phyloP scores from a whole-genome alignment of 2,888 invertebrate genomes.

The Cistogaster globosa region DNA sequence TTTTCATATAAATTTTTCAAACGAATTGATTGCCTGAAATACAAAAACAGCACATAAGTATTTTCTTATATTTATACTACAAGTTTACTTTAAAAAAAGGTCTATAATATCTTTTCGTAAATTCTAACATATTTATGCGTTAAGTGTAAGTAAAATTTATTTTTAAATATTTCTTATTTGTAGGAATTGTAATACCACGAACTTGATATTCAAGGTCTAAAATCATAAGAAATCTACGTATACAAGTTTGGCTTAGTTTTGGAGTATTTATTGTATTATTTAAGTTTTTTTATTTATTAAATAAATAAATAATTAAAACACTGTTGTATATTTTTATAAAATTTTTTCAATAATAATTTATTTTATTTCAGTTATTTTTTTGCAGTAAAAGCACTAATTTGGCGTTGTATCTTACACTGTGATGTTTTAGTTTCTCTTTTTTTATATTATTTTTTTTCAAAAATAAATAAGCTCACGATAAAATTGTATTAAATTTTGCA shows the following conservation, averaged over 20 bases:
- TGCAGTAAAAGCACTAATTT: conserved; percentile 12
- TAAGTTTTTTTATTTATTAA: not conserved
- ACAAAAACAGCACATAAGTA: too few relatives aligned
- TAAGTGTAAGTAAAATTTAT: too few relatives aligned
- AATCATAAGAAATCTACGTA: conserved; percentile 2
- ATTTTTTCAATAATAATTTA: not conserved
- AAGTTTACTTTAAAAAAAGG: conserved; percentile 71
- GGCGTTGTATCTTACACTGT: conserved; percentile 66
- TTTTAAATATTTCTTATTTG: not conserved
- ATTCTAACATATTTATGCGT: not conserved
- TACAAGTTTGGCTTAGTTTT: not conserved
- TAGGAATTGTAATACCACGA: not conserved
- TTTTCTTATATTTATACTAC: not conserved
- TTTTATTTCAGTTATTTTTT: not conserved
- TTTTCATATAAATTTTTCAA: too few relatives aligned
- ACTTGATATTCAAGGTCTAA: too few relatives aligned
- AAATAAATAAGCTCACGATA: not conserved
- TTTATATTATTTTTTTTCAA: not conserved
- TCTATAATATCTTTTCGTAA: conserved; percentile 77
- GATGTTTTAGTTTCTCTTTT: conserved; percentile 2
- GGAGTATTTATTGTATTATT: not conserved
- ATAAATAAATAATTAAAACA: not conserved
- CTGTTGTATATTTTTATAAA: not conserved
- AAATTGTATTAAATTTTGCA: too few relatives aligned
- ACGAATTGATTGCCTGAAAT: too few relatives aligned